These are phyloP conservation scores for Thecophora atra DNA, from an alignment of 2,888 invertebrate species.

Conservation along the genomic window DNA sequence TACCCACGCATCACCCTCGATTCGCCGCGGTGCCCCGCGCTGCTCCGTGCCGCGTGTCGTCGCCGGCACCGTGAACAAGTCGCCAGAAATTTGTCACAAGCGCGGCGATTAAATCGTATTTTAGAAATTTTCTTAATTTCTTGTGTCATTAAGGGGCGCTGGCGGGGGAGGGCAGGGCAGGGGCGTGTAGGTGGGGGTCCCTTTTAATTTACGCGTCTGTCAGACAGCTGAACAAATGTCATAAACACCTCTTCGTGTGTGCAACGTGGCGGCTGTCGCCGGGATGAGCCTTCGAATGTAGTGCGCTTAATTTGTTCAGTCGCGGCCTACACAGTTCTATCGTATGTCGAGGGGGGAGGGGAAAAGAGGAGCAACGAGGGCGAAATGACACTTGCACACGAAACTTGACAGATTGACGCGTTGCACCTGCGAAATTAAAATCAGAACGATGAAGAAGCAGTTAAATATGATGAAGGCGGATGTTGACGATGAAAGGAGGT, in stretches of 20 bases:
- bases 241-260: conserved; percentile 14
- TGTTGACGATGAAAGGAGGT: no score
- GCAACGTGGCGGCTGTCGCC: conserved; percentile 10
- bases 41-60: background rate
- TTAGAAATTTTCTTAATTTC: conserved; percentile 49
- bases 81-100: conserved; percentile 49
- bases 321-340: background rate
- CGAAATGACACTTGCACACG: conserved; percentile 24
- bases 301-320: conserved; percentile 47
- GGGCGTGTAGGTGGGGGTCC: background rate
- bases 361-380: background rate
- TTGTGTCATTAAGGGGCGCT: conserved; percentile 47
- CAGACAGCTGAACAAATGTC: conserved; percentile 4
- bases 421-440: conserved; percentile 45
- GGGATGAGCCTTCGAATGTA: conserved; percentile 49
- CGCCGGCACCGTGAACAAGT: conserved; percentile 43
- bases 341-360: background rate
- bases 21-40: background rate
- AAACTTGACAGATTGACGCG: conserved; percentile 15
- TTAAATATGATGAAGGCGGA: conserved; percentile 3
- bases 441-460: conserved; percentile 45
- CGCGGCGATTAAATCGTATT: conserved; percentile 47
- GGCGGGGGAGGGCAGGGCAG: background rate
- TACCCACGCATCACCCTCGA: background rate
- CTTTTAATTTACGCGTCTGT: background rate